Percentiles rank a stretch among this genome's conserved stretches.
Evolutionary conservation across 2,888 invertebrate species (phyloP).

Genomic region (Lumbricus terrestris): DNA sequence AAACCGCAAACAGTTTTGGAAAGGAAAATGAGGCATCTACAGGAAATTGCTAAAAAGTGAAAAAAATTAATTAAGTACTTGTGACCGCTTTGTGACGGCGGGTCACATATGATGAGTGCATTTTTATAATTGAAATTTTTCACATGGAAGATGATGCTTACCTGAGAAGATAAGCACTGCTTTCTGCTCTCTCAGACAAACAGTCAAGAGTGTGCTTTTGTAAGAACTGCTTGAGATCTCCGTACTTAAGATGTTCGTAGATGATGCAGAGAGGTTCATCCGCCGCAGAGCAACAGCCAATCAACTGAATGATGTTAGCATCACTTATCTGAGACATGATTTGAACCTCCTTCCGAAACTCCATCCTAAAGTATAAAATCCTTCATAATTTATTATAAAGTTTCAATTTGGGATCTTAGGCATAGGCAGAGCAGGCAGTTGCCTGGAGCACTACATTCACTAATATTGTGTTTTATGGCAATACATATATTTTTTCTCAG

Average conservation of each 20-base stretch:
- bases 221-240: conserved; percentile 77
- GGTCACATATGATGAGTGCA: too few relatives aligned
- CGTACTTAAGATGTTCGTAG: conserved; percentile 84
- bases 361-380: conserved; percentile 13
- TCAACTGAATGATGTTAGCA: conserved; percentile 74
- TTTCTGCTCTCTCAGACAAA: conserved; percentile 47
- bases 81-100: too few relatives aligned
- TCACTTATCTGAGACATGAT: conserved; percentile 80
- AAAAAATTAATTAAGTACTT: too few relatives aligned
- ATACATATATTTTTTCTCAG: too few relatives aligned
- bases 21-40: too few relatives aligned
- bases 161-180: conserved; percentile 4
- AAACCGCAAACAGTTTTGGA: too few relatives aligned
- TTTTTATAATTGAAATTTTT: background rate
- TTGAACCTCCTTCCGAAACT: conserved; percentile 75
- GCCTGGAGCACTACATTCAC: too few relatives aligned
- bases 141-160: background rate
- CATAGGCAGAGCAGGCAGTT: too few relatives aligned
- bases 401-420: background rate
- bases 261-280: conserved; percentile 83
- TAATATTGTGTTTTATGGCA: too few relatives aligned
- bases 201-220: conserved; percentile 63
- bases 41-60: too few relatives aligned
- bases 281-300: conserved; percentile 76
- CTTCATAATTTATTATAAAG: background rate